Base-by-base conservation (phyloP, 2,888 invertebrate genomes). In the Brachyopa scutellaris region DNA sequence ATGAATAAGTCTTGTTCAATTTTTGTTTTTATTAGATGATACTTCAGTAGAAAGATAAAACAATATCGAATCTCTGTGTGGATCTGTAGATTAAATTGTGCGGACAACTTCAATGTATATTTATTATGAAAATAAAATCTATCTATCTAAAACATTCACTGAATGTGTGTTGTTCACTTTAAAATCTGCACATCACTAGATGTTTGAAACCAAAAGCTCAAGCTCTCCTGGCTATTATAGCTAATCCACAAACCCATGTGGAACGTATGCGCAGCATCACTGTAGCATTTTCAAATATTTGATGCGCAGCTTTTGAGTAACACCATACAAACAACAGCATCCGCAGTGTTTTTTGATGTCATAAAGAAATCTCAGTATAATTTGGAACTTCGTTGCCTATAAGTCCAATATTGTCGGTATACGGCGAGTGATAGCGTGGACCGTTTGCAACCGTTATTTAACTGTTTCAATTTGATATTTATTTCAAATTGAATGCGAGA, bases 261-360 rank as follows among this genome's bases (percentile, higher is more conserved):
- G 55, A 73, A 69, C 15, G 2, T 62, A 69, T 80, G 73, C 73
- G 79, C 79, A 74, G 74, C 73, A 69, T 80, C 79, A 26, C 33
- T 49, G 47, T 62, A 61, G 7, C 55, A n/a, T 21, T 15, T 19
- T 15, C 6, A n/a, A 19, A 36, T 8, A 55, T 31, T n/a, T 59
- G 8, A 33, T 80, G 79, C 79, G 79, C 79, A 42, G n/a, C 42
- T 49, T n/a, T 40, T 11, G 23, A 45, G n/a, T 69, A 13, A n/a
- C 33, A 74, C 31, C 53, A n/a, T n/a, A n/a, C n/a, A n/a, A n/a
- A n/a, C n/a, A 59, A 26, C 49, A 57, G 40, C 49, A 45, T 57
- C 69, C 42, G 74, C 79, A 69, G 31, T 21, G 29, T 11, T 62
- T 55, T 69, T 4, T 26, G 26, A 36, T 21, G 36, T 42, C 38